phyloP scores from a whole-genome alignment of 2,113 vertebrate genomes.

The Cisticola juncidis region DNA sequence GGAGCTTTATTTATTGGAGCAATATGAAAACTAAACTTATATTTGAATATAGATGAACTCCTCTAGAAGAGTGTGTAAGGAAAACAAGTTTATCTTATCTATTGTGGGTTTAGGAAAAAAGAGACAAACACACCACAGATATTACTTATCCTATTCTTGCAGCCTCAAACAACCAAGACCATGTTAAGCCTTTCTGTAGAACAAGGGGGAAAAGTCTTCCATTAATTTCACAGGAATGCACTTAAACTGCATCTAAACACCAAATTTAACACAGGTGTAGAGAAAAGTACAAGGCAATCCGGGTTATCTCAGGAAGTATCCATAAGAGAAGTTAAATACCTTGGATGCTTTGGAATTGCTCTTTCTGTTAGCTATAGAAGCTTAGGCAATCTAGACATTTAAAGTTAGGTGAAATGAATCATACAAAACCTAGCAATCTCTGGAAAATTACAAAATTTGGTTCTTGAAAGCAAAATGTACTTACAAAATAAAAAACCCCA shows the following conservation, averaged over 20 bases:
- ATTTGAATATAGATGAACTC: neutral
- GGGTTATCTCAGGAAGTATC: neutral
- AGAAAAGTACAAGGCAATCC: neutral
- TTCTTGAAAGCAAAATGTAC: neutral
- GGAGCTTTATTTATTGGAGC: neutral
- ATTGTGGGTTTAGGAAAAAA: neutral
- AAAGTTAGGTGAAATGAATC: neutral
- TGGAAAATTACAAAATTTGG: neutral
- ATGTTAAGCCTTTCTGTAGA: neutral
- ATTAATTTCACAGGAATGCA: neutral
- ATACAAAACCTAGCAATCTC: neutral
- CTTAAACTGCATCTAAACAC: neutral
- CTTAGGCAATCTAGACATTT: neutral
- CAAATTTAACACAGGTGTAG: neutral
- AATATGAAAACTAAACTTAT: neutral
- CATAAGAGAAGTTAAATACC: neutral
- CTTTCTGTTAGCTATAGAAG: neutral
- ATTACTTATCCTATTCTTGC: neutral
- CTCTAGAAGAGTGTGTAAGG: neutral
- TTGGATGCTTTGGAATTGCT: neutral
- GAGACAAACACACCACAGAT: neutral
- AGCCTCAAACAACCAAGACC: neutral
- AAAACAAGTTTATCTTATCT: neutral
- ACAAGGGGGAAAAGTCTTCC: neutral
- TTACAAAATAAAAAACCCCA: neutral